Evolutionary conservation across 2,888 invertebrate species (phyloP).

Genomic region (Drosophila borealis): DNA sequence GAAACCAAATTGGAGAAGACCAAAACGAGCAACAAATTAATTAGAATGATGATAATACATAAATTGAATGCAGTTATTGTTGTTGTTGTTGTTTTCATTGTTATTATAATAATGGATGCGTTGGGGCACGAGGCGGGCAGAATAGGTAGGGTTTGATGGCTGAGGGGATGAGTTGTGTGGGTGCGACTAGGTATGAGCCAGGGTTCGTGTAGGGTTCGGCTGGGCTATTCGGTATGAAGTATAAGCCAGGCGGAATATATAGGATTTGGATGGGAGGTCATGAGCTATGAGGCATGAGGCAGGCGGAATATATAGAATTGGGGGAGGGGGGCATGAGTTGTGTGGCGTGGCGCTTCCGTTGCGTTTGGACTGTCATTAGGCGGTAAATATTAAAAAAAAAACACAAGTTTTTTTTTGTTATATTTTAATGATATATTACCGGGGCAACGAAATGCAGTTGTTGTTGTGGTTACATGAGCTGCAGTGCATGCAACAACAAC

Average conservation of each 20-base stretch:
- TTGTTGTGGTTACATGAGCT: constrained; percentile 35
- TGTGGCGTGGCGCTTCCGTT: constrained; percentile 49
- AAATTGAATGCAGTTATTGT: constrained; percentile 35
- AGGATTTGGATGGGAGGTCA: constrained; percentile 1
- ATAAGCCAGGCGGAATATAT: constrained; percentile 3
- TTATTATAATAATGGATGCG: constrained; percentile 34
- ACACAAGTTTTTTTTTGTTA: constrained; percentile 31
- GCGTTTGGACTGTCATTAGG: constrained; percentile 48
- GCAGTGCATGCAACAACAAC: constrained; percentile 34
- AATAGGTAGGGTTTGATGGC: neutral
- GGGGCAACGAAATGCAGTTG: constrained; percentile 42
- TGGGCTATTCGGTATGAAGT: constrained; percentile 16
- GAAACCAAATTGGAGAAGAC: constrained; percentile 3
- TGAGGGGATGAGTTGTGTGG: neutral
- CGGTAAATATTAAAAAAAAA: constrained; percentile 21
- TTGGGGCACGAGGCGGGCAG: neutral
- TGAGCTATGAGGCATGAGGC: constrained; percentile 18
- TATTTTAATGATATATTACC: constrained; percentile 55
- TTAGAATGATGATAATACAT: constrained; percentile 49
- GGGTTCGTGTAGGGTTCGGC: neutral
- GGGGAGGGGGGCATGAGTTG: constrained; percentile 15
- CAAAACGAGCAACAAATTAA: constrained; percentile 54
- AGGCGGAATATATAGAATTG: neutral
- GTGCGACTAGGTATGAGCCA: neutral
- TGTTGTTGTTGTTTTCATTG: constrained; percentile 9